Evolutionary conservation across 2,797 vertebrate species (phyloP).

Genomic region (Heterohyrax brucei): DNA sequence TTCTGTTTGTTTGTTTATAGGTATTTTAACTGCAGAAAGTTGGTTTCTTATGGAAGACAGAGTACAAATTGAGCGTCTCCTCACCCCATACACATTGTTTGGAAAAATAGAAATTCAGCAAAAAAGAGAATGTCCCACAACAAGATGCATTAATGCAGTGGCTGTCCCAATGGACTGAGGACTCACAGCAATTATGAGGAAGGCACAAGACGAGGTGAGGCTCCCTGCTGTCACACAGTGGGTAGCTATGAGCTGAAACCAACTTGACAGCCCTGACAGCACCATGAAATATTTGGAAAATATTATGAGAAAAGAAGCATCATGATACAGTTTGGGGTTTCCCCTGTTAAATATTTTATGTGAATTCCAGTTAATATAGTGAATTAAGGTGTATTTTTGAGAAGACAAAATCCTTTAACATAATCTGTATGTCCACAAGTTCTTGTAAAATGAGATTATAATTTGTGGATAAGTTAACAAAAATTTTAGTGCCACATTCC

Average conservation of each 20-base stretch:
- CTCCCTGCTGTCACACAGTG: no score
- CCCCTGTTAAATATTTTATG: not conserved
- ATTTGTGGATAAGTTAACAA: not conserved
- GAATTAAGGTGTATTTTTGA: not conserved
- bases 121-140: no score
- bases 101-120: not conserved
- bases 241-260: no score
- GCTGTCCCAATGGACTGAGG: no score
- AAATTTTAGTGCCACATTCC: not conserved
- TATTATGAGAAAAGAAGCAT: not conserved
- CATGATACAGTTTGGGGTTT: not conserved
- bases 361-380: not conserved
- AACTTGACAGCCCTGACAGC: no score
- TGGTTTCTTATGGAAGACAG: not conserved
- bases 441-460: not conserved
- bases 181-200: no score
- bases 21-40: conserved; percentile 17
- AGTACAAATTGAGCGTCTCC: not conserved
- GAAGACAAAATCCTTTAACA: not conserved
- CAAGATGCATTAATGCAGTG: no score
- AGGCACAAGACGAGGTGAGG: no score
- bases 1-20: not conserved
- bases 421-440: not conserved
- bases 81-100: not conserved
- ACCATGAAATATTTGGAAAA: not conserved